A percentile compares a stretch with the other conserved stretches of the same genome.
Conservation (phyloP, 2,113 vertebrate genomes). For the Sphyrna mokarran region DNA sequence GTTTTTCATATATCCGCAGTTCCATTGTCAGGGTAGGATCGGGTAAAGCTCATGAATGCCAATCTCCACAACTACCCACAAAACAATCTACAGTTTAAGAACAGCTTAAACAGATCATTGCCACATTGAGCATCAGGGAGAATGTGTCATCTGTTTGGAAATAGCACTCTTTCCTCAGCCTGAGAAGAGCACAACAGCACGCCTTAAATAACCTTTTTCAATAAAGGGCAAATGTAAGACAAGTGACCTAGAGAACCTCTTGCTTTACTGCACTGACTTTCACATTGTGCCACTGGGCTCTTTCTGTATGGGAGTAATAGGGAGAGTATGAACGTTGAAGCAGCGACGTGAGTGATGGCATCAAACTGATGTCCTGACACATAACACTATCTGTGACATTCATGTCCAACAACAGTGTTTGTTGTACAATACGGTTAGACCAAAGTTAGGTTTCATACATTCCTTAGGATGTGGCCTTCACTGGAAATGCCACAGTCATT, state of each 20-base stretch:
- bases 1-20: background rate
- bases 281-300: background rate
- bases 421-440: background rate
- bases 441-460: background rate
- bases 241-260: background rate
- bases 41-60: background rate
- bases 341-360: background rate
- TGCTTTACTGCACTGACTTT: background rate
- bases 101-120: background rate
- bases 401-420: background rate
- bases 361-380: background rate
- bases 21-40: background rate
- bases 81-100: background rate
- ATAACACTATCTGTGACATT: background rate
- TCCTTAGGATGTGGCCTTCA: background rate
- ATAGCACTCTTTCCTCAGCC: background rate
- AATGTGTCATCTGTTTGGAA: background rate
- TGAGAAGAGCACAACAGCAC: background rate
- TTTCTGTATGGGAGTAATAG: background rate
- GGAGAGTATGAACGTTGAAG: background rate
- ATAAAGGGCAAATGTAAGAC: background rate
- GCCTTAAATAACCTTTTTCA: background rate
- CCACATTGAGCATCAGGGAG: background rate
- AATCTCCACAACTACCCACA: background rate
- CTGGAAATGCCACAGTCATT: background rate